Evolutionary conservation across 2,888 invertebrate genomes (phyloP).

Genomic region (Drosophila trichaetosa): DNA sequence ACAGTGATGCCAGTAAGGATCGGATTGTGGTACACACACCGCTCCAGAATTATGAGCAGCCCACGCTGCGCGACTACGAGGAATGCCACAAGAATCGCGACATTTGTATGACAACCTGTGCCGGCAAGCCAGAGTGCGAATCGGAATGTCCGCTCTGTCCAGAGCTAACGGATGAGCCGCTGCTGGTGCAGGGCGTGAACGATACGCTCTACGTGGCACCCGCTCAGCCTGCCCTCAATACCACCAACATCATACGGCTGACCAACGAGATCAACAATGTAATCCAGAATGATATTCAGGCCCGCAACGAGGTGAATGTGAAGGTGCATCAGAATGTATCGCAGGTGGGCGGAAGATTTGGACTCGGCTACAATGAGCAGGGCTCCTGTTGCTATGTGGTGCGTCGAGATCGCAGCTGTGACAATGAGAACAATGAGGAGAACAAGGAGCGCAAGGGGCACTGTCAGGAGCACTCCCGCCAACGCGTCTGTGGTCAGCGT

Average conservation of each 20-base stretch:
- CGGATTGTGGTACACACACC: slow-evolving; percentile 78
- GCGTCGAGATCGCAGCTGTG: slow-evolving; percentile 63
- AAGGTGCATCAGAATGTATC: slow-evolving; percentile 80
- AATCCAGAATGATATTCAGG: slow-evolving; percentile 74
- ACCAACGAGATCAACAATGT: slow-evolving; percentile 82
- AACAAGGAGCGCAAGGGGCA: slow-evolving; percentile 19
- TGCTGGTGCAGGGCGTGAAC: slow-evolving; percentile 80
- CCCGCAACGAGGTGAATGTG: slow-evolving; percentile 76
- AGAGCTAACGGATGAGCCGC: slow-evolving; percentile 69
- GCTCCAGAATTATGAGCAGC: slow-evolving; percentile 76
- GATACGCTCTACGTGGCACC: slow-evolving; percentile 68
- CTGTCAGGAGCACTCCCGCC: slow-evolving; percentile 70
- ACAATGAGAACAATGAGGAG: slow-evolving; percentile 24
- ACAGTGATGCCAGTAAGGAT: slow-evolving; percentile 24
- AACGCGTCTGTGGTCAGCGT: slow-evolving; percentile 79
- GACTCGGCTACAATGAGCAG: slow-evolving; percentile 79
- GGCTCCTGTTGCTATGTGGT: slow-evolving; percentile 82
- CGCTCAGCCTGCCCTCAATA: slow-evolving; percentile 55
- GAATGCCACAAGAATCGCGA: slow-evolving; percentile 69
- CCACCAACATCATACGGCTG: slow-evolving; percentile 79
- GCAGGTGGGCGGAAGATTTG: slow-evolving; percentile 81
- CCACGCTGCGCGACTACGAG: slow-evolving; percentile 76
- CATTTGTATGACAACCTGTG: slow-evolving; percentile 63
- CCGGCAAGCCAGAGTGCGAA: slow-evolving; percentile 42
- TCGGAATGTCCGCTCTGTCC: slow-evolving; percentile 78